Evolutionary conservation across 1,140 invertebrate genomes (phyloP), one percentile per base, ranked within the genome.

Genomic region (Lineus longissimus): DNA sequence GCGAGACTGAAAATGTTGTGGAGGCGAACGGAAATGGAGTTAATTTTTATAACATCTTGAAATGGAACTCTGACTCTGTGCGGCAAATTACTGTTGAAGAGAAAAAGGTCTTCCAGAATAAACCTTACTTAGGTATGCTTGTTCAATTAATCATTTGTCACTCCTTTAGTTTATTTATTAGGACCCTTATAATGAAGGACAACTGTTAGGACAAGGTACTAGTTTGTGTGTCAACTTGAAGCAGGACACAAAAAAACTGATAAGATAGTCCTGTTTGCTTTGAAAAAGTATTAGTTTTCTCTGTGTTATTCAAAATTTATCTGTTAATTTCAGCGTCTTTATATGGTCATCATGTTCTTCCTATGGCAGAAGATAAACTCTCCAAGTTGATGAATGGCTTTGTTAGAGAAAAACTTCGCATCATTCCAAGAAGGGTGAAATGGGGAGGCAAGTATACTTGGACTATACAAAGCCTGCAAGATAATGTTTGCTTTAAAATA

Each of bases 21-120:
- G 84, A 2, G 6, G 65, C 2, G 76, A 79, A 68, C 17, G 88
- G 90, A 0, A 80, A 85, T 54, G 85, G 84, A 29, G 87, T 93
- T 9, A 88, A 91, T 72, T 92, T 91, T 72, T 93, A 93, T 70
- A 91, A 93, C 73, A 88, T 94, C 65, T 75, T 92, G 17, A 74
- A 73, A 0, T 67, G 61, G 61, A 57, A 57, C 29, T 25, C 36
- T 30, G 25, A 23, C 22, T 19, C 19, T 6, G 30, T 27, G 30
- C 25, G 36, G 17, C 22, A 29, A 36, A 19, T 36, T 23, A 36
- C 55, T 27, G 19, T 25, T 7, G 6, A 36, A 36, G 33, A 36
- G 33, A 36, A 36, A 4, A 36, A 36, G 33, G 33, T 7, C 15
- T 36, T 36, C 6, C 33, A 36, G 15, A 4, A 36, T 15, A 36